phyloP scores from a whole-genome alignment of 2,797 vertebrate genomes.

The Chelon auratus region DNA sequence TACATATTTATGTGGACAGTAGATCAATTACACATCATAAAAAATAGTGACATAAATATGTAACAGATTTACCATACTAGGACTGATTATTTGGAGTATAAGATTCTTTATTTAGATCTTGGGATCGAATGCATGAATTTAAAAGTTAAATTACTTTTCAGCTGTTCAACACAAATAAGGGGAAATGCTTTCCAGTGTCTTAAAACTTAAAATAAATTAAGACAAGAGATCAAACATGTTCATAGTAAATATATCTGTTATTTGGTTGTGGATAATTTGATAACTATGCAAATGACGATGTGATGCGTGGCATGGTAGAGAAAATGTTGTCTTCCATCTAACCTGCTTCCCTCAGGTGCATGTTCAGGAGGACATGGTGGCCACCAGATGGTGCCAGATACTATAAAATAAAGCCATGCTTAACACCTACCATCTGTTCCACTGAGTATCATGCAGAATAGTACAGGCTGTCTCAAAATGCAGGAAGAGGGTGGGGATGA shows the following conservation, averaged over 20 bases:
- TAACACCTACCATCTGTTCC: conserved; percentile 24
- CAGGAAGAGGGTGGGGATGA: conserved; percentile 47
- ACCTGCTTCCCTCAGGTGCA: not conserved
- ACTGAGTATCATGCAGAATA: not conserved
- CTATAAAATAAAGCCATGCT: conserved; percentile 39
- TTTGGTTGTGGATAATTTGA: not conserved
- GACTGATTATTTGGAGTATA: not conserved
- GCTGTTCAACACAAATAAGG: no score
- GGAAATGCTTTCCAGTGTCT: no score
- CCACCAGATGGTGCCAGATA: conserved; percentile 81
- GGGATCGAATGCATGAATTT: not conserved
- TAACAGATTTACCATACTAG: not conserved
- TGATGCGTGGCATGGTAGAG: not conserved
- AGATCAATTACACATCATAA: not conserved
- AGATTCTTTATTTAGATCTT: not conserved
- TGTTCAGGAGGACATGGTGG: not conserved
- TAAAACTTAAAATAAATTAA: not conserved
- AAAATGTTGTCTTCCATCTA: not conserved
- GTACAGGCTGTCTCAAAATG: conserved; percentile 40
- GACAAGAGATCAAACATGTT: not conserved
- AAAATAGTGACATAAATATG: not conserved
- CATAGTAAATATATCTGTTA: not conserved
- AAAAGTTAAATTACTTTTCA: not conserved
- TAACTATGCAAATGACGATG: not conserved
- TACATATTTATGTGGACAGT: not conserved